A percentile compares a stretch with the other conserved stretches of the same genome.
phyloP scores from a whole-genome alignment of 1,140 invertebrate species.

The Bombus fervidus region DNA sequence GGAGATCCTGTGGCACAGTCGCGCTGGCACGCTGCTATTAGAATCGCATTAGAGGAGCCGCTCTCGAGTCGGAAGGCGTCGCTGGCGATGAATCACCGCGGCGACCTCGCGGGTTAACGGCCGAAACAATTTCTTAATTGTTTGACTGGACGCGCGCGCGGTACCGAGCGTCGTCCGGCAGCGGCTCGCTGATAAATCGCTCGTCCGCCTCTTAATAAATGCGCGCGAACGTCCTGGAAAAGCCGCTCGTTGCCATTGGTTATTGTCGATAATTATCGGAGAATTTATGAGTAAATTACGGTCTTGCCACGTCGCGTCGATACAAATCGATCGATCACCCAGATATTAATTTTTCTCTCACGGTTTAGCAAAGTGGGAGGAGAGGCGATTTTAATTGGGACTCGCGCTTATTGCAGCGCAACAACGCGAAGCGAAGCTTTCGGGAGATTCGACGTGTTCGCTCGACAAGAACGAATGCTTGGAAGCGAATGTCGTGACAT shows the following conservation, averaged over 20 bases:
- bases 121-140: constrained; percentile 72
- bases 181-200: constrained; percentile 11
- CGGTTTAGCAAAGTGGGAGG: neutral
- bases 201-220: constrained; percentile 21
- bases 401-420: neutral
- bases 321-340: constrained; percentile 1
- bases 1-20: constrained; percentile 21
- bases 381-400: neutral
- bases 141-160: constrained; percentile 47
- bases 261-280: constrained; percentile 21
- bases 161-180: constrained; percentile 5
- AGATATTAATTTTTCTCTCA: neutral
- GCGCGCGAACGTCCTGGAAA: neutral
- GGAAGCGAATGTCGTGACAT: too few species aligned
- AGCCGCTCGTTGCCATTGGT: neutral
- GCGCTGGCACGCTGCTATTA: constrained; percentile 59
- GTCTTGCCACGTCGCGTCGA: too few species aligned
- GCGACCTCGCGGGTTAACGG: constrained; percentile 66
- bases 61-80: constrained; percentile 36
- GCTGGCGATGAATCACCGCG: constrained; percentile 62
- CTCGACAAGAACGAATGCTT: too few species aligned
- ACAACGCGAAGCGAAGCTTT: too few species aligned
- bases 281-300: constrained; percentile 12
- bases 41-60: constrained; percentile 66
- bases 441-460: too few species aligned